Evolutionary conservation across 2,888 invertebrate species (phyloP), one percentile per base, ranked within the genome.

Genomic region (Nomada lathburiana): DNA sequence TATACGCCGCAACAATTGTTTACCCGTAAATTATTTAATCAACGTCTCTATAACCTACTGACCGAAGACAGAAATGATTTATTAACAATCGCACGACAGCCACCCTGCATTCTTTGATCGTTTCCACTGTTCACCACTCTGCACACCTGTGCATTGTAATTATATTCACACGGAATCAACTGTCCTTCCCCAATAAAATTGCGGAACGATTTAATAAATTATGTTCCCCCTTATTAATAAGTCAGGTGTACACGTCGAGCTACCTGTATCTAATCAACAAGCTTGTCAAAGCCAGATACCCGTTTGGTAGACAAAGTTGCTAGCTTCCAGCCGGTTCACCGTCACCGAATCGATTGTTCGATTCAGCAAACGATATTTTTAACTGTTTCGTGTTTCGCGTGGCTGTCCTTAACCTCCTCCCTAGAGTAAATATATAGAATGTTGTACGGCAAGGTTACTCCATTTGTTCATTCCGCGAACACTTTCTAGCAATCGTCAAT

Each of bases 351-450:
- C 83, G 83, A 77, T 83, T 77, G 55, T 67, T 20, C 44, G 26
- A 29, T 65, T 57, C n/a, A 55, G 18, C 20, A 57, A 42, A 50
- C 60, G 72, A 82, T 83, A 83, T 82, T 83, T 82, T 83, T 83
- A 83, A 83, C 82, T 47, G 69, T 73, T 82, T 73, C 82, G 72
- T 81, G 82, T 72, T 52, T 71, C 70, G 63, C 71, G 47, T 52
- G 76, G 68, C 82, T 85, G 81, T 77, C 80, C 81, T 84, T 84
- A 80, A 79, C 79, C 83, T 76, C 69, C 75, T 76, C 81, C 64
- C 65, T 36, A 7, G 36, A 36, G 36, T 36, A 36, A 36, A 36
- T 36, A 36, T 36, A 36, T 36, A 36, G 36, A 36, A 47, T 47
- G 2, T 67, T 82, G 69, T 67, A 62, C 62, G 26, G 5, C 70